These are phyloP conservation scores for Neotoma lepida DNA, from an alignment of 2,113 vertebrate species.

Conservation along the genomic window DNA sequence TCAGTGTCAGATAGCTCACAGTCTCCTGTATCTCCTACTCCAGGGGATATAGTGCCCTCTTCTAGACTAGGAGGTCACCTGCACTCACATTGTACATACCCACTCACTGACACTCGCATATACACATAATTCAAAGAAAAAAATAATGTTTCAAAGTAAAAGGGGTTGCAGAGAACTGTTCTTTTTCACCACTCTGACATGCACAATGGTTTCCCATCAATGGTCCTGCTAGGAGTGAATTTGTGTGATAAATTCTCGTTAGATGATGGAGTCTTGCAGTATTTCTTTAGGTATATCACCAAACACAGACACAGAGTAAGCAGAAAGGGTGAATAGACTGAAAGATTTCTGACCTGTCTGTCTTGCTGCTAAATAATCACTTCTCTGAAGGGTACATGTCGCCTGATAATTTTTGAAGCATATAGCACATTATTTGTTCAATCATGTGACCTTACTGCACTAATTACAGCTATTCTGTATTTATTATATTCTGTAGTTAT, in stretches of 20 bases:
- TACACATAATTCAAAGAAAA: neutral
- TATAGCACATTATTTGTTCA: neutral
- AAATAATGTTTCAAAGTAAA: neutral
- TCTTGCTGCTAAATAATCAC: neutral
- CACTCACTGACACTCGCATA: neutral
- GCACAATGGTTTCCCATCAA: neutral
- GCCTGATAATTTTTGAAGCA: neutral
- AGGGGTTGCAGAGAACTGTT: neutral
- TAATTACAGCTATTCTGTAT: neutral
- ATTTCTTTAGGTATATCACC: neutral
- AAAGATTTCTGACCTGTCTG: neutral
- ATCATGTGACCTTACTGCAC: neutral
- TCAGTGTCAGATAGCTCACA: neutral
- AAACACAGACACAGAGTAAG: neutral
- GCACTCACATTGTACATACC: neutral
- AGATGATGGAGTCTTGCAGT: neutral
- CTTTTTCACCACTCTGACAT: neutral
- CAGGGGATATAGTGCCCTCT: neutral
- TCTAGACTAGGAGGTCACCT: neutral
- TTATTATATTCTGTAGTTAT: neutral
- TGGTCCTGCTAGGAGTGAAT: neutral
- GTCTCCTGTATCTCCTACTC: neutral
- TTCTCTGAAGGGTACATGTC: neutral
- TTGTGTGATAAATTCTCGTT: neutral
- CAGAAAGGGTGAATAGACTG: neutral